Evolutionary conservation across 2,797 vertebrate species (phyloP).

Genomic region (Eidolon dupreanum): DNA sequence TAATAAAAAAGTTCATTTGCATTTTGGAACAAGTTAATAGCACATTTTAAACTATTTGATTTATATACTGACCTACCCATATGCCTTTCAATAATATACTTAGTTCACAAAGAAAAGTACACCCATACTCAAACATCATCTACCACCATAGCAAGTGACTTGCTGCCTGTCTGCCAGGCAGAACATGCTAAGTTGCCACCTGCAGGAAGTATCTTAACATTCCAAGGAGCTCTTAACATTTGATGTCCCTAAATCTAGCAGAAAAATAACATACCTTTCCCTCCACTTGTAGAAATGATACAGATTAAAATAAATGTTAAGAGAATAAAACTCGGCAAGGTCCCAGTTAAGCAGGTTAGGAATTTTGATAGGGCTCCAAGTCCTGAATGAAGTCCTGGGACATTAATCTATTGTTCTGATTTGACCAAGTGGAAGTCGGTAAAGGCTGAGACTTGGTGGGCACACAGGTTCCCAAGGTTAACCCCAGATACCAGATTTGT

Average conservation of each 20-base stretch:
- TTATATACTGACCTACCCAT: neutral
- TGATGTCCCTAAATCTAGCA: neutral
- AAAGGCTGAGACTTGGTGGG: neutral
- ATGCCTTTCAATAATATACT: constrained; percentile 19
- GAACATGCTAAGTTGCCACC: neutral
- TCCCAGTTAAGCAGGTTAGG: neutral
- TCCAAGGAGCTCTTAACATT: neutral
- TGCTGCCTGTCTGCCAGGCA: neutral
- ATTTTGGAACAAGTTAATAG: constrained; percentile 31
- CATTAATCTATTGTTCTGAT: neutral
- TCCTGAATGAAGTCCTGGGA: neutral
- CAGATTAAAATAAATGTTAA: neutral
- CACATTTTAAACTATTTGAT: constrained; percentile 33
- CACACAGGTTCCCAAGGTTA: neutral
- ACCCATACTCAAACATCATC: neutral
- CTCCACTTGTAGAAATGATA: neutral
- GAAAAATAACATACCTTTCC: neutral
- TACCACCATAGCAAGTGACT: neutral
- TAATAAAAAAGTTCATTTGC: constrained; percentile 31
- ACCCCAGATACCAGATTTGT: neutral
- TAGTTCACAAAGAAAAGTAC: neutral
- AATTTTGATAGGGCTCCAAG: neutral
- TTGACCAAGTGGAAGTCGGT: neutral
- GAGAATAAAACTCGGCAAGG: neutral
- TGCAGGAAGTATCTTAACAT: neutral